Evolutionary conservation across 2,888 invertebrate genomes (phyloP).

Genomic region (Dinocampus coccinellae): DNA sequence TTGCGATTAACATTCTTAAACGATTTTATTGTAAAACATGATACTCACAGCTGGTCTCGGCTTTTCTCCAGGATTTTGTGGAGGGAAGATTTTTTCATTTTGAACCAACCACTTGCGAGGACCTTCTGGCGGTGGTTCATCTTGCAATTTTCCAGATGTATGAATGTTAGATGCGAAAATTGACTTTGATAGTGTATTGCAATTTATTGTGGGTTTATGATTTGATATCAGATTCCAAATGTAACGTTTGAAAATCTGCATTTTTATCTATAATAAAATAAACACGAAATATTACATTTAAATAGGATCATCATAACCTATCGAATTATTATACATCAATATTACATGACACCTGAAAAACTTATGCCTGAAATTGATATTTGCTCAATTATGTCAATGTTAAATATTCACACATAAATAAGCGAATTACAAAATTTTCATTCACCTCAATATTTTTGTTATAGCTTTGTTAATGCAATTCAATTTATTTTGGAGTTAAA

Average conservation of each 20-base stretch:
- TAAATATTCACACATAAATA: too few species aligned
- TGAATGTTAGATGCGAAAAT: conserved; percentile 42
- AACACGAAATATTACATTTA: background rate
- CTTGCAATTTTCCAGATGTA: conserved; percentile 32
- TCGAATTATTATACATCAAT: too few species aligned
- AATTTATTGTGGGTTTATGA: conserved; percentile 19
- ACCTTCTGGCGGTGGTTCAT: conserved; percentile 45
- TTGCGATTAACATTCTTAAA: background rate
- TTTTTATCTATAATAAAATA: conserved; percentile 22
- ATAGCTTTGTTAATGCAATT: too few species aligned
- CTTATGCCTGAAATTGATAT: too few species aligned
- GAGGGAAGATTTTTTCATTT: conserved; percentile 85
- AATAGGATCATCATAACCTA: background rate
- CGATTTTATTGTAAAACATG: conserved; percentile 4
- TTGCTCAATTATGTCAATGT: too few species aligned
- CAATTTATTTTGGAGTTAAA: too few species aligned
- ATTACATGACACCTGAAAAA: too few species aligned
- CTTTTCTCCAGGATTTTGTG: conserved; percentile 80
- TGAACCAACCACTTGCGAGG: conserved; percentile 75
- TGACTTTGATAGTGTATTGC: conserved; percentile 7
- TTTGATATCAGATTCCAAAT: conserved; percentile 28
- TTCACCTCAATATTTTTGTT: too few species aligned
- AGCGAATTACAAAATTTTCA: too few species aligned
- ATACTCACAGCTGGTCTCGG: conserved; percentile 85
- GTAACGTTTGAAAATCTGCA: conserved; percentile 45